Evolutionary conservation across 2,888 invertebrate species (phyloP).

Genomic region (Rhagium mordax): DNA sequence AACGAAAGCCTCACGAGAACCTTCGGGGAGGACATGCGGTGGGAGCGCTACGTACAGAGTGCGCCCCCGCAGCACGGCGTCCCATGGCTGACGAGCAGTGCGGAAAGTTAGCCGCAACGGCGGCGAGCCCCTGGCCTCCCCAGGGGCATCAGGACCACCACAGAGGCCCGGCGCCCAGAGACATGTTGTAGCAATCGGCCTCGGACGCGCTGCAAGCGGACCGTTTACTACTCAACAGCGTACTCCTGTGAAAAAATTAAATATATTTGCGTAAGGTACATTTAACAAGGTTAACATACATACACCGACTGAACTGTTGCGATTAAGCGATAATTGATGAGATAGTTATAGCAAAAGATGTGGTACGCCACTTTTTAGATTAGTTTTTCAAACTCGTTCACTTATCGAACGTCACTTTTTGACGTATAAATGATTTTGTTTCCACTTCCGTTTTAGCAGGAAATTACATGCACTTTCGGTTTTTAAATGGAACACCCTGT

Average conservation of each 20-base stretch:
- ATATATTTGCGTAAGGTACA: too few relatives aligned
- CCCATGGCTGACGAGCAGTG: constrained; percentile 70
- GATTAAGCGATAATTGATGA: too few relatives aligned
- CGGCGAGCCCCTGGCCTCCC: constrained; percentile 79
- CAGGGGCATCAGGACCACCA: constrained; percentile 99
- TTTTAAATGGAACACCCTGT: too few relatives aligned
- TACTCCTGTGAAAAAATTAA: constrained; percentile 50
- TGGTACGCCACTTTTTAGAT: too few relatives aligned
- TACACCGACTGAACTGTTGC: too few relatives aligned
- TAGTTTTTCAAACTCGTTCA: too few relatives aligned
- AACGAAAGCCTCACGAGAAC: constrained; percentile 96
- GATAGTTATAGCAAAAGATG: too few relatives aligned
- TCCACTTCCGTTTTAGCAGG: background rate
- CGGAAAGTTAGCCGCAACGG: constrained; percentile 68
- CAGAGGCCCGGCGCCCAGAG: constrained; percentile 99
- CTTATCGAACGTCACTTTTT: too few relatives aligned
- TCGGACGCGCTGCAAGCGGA: constrained; percentile 81
- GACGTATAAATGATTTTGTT: too few relatives aligned
- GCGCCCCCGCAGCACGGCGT: constrained; percentile 75
- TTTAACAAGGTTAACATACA: too few relatives aligned
- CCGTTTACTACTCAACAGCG: constrained; percentile 72
- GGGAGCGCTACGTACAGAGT: constrained; percentile 93
- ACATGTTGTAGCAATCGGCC: constrained; percentile 84
- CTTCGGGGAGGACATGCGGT: constrained; percentile 87
- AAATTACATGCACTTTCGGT: too few relatives aligned